Conservation (phyloP, 92 coral and sea anemone species). For the Epizoanthus illoricatus region DNA sequence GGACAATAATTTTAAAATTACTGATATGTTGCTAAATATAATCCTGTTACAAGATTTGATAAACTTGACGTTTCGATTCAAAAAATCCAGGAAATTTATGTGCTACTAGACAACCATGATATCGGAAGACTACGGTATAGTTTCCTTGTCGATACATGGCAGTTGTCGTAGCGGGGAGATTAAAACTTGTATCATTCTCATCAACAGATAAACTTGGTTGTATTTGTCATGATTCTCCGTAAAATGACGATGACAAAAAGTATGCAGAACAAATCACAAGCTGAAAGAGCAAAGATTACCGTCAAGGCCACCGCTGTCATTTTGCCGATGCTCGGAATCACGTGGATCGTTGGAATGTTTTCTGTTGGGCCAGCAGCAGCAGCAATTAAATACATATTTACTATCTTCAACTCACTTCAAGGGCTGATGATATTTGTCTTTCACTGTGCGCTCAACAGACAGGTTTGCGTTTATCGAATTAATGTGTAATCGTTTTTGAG, state of each 20-base stretch:
- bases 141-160: too few relatives aligned
- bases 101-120: too few relatives aligned
- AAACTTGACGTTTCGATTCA: too few relatives aligned
- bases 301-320: slow-evolving; percentile 55
- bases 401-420: slow-evolving; percentile 69
- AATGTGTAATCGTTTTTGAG: too few relatives aligned
- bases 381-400: slow-evolving; percentile 64
- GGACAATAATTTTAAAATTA: too few relatives aligned
- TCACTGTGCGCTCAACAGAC: slow-evolving; percentile 60
- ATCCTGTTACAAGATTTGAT: too few relatives aligned
- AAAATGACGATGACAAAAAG: slow-evolving; percentile 44
- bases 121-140: too few relatives aligned
- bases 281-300: slow-evolving; percentile 40
- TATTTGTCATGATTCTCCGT: slow-evolving; percentile 45
- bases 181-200: not conserved
- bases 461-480: slow-evolving; percentile 28
- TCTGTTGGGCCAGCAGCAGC: slow-evolving; percentile 53
- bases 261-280: slow-evolving; percentile 52
- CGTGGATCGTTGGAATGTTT: slow-evolving; percentile 66
- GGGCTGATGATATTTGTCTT: slow-evolving; percentile 65
- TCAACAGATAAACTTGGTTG: slow-evolving; percentile 55
- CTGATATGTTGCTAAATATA: too few relatives aligned
- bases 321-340: slow-evolving; percentile 61
- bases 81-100: too few relatives aligned
- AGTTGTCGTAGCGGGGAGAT: too few relatives aligned